Evolutionary conservation across 2,888 invertebrate species (phyloP).

Genomic region (Lycocerus yunnanus): DNA sequence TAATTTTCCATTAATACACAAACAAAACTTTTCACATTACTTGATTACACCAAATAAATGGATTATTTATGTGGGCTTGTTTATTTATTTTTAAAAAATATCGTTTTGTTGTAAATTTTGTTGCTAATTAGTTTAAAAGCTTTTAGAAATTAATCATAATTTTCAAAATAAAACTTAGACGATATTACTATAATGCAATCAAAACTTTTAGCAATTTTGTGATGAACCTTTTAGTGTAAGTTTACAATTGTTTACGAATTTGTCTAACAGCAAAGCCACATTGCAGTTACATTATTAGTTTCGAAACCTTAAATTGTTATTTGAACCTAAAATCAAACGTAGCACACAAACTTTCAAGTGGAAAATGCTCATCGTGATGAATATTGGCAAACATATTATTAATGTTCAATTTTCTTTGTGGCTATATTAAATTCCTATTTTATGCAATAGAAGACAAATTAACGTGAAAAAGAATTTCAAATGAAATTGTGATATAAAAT

Average conservation of each 20-base stretch:
- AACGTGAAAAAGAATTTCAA: too few species aligned
- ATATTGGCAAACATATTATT: not conserved
- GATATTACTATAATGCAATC: not conserved
- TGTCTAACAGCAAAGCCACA: not conserved
- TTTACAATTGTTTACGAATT: not conserved
- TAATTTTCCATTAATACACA: not conserved
- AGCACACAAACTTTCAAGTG: not conserved
- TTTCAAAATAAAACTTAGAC: not conserved
- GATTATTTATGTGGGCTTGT: not conserved
- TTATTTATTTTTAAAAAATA: not conserved
- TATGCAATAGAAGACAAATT: too few species aligned
- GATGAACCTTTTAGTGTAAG: not conserved
- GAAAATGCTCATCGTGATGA: not conserved
- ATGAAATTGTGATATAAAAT: too few species aligned
- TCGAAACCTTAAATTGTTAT: not conserved
- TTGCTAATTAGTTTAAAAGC: not conserved
- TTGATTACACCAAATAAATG: not conserved
- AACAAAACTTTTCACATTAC: not conserved
- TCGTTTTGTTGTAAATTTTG: not conserved
- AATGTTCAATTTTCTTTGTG: too few species aligned
- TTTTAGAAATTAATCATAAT: not conserved
- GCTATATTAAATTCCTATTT: too few species aligned
- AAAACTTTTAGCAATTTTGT: not conserved
- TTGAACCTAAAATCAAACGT: not conserved
- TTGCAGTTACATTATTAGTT: not conserved